Evolutionary conservation across 2,113 vertebrate species (phyloP), one percentile per base, ranked within the genome.

Genomic region (Pseudolaguvia tuberculata): DNA sequence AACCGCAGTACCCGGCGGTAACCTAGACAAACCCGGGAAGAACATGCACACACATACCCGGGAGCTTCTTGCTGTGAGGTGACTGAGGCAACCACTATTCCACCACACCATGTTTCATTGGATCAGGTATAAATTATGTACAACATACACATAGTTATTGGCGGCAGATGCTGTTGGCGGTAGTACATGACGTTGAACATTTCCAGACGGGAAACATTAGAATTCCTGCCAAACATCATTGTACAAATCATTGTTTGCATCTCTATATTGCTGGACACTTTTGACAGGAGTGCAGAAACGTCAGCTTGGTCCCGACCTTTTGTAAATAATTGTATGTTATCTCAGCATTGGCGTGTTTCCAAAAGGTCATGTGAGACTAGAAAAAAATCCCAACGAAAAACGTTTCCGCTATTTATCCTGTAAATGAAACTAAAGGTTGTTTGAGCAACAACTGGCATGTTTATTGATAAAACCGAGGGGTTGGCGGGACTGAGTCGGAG

Each of bases 311-410:
- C 84, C 81, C 95, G 94, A 96, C 95, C 94, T 98, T n/a, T 98
- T 96, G 92, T 91, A 95, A 93, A 94, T 93, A 93, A 94, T 95
- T 91, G 90, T 87, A 87, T 87, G 88, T 91, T 91, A 86, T 89
- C 90, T 89, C 85, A 86, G 83, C 86, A 87, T 91, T 84, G 83
- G 88, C 84, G 87, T 91, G 84, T 91, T 91, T 91, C 79, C 87
- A 93, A 66, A 95, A 93, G 92, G 93, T 89, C 90, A 91, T 81
- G 82, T 8, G 21, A 39, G 61, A 39, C 10, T 39, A 9, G n/a
- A 15, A 63, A 63, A 45, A 63, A 20, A 48, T 66, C 14, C 62
- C 10, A 65, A 55, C 27, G 61, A 29, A 55, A 65, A 66, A 67
- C 59, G n/a, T 51, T 68, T 73, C 18, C 45, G 59, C 65, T 18